These are phyloP conservation scores for Melierax canorus DNA, from an alignment of 2,113 vertebrate species.

Conservation along the genomic window DNA sequence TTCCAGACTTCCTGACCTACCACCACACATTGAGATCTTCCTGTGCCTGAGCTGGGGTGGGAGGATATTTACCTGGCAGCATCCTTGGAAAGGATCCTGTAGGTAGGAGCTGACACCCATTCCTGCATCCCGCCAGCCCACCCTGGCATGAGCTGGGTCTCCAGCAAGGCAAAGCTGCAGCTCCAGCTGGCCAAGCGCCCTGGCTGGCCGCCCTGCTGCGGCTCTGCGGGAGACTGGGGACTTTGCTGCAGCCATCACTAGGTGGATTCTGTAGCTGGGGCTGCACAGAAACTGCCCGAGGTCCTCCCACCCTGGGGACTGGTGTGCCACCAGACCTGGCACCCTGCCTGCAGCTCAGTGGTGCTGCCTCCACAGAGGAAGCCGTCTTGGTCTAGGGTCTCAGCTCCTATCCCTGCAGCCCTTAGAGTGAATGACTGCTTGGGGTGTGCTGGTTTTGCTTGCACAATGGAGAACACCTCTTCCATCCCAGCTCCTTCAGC, in stretches of 20 bases:
- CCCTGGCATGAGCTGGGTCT: background rate
- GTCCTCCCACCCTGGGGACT: background rate
- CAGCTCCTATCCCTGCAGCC: background rate
- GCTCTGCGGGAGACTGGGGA: background rate
- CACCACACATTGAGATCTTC: accelerated
- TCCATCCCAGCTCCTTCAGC: background rate
- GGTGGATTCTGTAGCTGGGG: background rate
- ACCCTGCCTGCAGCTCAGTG: background rate
- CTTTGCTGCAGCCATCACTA: background rate
- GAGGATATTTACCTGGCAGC: background rate
- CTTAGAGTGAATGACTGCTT: accelerated
- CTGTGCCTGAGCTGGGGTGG: background rate
- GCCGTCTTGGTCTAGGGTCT: background rate
- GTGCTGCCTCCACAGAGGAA: background rate
- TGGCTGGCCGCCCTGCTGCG: background rate
- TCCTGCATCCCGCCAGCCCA: background rate
- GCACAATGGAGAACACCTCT: background rate
- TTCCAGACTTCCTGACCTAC: background rate
- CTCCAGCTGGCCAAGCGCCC: background rate
- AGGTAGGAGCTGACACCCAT: background rate
- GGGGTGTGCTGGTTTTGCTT: background rate
- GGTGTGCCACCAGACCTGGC: background rate
- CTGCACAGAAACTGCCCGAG: background rate
- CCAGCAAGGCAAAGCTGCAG: background rate
- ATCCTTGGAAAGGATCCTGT: background rate